Conservation (phyloP, 1,140 invertebrate species). For the Anagrus nilaparvatae region DNA sequence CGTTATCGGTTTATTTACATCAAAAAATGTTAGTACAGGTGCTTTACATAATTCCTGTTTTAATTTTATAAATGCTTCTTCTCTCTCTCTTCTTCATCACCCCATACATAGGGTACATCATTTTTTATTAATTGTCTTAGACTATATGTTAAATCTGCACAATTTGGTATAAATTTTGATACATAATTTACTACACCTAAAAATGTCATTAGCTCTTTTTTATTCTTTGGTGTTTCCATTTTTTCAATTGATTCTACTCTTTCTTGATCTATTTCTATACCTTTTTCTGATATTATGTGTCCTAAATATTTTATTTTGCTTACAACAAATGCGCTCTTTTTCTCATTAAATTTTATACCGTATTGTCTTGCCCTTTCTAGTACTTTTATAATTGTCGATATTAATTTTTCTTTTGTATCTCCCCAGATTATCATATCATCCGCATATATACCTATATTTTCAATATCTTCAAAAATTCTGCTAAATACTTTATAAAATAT, state of each 20-base stretch:
- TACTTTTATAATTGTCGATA: constrained; percentile 22
- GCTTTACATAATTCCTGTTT: constrained; percentile 8
- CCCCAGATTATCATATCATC: constrained; percentile 33
- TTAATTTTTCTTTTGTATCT: constrained; percentile 20
- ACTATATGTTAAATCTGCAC: constrained; percentile 11
- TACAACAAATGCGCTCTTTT: constrained; percentile 26
- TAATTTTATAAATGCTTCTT: constrained; percentile 15
- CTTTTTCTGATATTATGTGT: constrained; percentile 29
- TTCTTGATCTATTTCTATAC: constrained; percentile 30
- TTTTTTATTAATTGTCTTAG: constrained; percentile 19
- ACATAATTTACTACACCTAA: constrained; percentile 30
- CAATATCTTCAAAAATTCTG: constrained; percentile 24
- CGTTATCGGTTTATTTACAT: constrained; percentile 21
- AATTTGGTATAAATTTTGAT: constrained; percentile 19
- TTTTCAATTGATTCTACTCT: constrained; percentile 19
- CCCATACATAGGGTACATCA: constrained; percentile 9
- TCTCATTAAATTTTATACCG: constrained; percentile 27
- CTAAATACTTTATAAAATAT: constrained; percentile 26
- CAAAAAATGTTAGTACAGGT: constrained; percentile 15
- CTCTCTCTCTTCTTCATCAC: constrained; percentile 2
- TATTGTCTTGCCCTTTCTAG: constrained; percentile 21
- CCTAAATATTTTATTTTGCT: constrained; percentile 31
- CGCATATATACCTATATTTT: constrained; percentile 25
- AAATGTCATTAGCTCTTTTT: constrained; percentile 21
- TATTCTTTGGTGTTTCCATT: constrained; percentile 18